These are phyloP conservation scores for Ryuthela nishihirai DNA, from an alignment of 2,888 invertebrate species.

Conservation along the genomic window DNA sequence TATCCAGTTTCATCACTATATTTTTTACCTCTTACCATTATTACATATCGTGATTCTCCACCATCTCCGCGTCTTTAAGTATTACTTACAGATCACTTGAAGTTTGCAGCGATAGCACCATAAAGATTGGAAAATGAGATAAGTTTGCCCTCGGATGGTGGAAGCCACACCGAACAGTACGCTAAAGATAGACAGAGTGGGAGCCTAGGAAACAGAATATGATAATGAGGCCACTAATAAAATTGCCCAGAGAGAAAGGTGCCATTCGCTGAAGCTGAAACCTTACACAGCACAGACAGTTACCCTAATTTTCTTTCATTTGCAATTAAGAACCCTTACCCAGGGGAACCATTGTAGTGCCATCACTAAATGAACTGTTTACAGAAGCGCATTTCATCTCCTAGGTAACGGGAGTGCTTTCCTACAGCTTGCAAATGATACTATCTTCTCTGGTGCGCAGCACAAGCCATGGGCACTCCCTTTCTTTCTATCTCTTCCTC, in stretches of 20 bases:
- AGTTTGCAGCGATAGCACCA: conserved; percentile 36
- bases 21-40: too few species aligned
- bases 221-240: conserved; percentile 39
- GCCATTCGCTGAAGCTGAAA: conserved; percentile 32
- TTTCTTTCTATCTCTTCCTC: too few species aligned
- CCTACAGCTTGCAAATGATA: too few species aligned
- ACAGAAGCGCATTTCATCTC: conserved; percentile 39
- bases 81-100: too few species aligned
- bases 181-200: background rate
- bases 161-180: too few species aligned
- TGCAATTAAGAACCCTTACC: conserved; percentile 38
- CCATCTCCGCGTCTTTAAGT: too few species aligned
- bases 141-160: too few species aligned
- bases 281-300: conserved; percentile 27
- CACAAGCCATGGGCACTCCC: too few species aligned
- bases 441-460: too few species aligned
- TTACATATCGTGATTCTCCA: too few species aligned
- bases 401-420: conserved; percentile 30
- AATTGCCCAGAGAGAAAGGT: conserved; percentile 28
- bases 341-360: conserved; percentile 38
- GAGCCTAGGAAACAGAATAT: conserved; percentile 34
- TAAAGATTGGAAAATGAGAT: conserved; percentile 38
- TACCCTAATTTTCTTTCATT: conserved; percentile 39
- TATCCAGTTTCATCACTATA: too few species aligned
- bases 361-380: conserved; percentile 40